Evolutionary conservation across 2,113 vertebrate species (phyloP).

Genomic region (Grantiella picta): DNA sequence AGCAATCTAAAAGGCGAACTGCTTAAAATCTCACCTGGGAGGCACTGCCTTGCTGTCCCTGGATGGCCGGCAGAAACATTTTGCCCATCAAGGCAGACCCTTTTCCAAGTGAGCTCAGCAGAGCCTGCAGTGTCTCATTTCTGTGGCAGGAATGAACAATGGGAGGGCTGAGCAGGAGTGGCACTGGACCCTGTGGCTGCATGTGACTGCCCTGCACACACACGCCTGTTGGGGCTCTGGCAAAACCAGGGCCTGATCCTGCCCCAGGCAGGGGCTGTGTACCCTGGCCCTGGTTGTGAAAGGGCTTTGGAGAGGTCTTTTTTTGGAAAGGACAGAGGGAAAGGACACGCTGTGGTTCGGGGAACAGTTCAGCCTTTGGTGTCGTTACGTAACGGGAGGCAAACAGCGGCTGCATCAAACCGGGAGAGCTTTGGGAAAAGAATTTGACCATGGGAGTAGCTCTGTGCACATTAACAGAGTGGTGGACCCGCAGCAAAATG

Average conservation of each 20-base stretch:
- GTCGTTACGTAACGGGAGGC: neutral
- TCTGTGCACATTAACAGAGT: neutral
- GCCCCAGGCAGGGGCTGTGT: neutral
- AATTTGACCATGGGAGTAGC: neutral
- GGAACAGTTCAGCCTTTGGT: neutral
- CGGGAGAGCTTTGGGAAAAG: neutral
- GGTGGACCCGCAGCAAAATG: neutral
- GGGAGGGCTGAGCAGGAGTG: neutral
- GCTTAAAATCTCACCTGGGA: slow-evolving; percentile 44
- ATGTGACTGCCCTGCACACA: slow-evolving; percentile 48
- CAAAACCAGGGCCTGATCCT: neutral
- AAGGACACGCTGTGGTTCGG: neutral
- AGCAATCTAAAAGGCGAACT: neutral
- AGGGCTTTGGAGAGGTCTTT: neutral
- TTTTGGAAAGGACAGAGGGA: neutral
- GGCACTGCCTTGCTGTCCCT: neutral
- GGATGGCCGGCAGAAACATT: neutral
- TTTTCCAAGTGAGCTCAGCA: neutral
- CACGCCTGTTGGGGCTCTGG: neutral
- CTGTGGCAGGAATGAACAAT: neutral
- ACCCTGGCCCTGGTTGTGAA: accelerated
- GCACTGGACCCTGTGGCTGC: slow-evolving; percentile 7
- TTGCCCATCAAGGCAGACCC: neutral
- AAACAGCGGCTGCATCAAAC: neutral
- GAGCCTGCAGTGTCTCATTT: neutral